phyloP scores from a whole-genome alignment of 1,140 invertebrate species.

The Chionoecetes opilio region DNA sequence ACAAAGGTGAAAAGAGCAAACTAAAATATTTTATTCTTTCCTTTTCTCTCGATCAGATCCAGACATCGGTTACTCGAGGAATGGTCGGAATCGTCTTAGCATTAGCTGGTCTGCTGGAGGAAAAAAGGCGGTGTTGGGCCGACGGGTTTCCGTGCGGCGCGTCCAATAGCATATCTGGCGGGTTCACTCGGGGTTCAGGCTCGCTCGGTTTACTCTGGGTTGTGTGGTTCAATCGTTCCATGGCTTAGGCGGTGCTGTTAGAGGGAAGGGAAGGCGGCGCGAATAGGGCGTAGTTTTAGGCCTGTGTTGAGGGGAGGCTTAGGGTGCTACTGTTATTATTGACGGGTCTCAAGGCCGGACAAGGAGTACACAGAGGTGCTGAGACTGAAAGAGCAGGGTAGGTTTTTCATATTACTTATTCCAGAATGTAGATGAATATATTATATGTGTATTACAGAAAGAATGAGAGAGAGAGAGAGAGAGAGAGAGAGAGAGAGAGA shows the following conservation, averaged over 20 bases:
- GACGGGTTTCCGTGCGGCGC: neutral
- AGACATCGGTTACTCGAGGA: constrained; percentile 24
- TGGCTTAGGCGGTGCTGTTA: neutral
- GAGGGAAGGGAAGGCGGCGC: neutral
- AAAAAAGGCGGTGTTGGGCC: constrained; percentile 1
- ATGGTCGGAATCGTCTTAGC: constrained; percentile 16
- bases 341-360: too few relatives aligned
- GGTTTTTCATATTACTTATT: too few relatives aligned
- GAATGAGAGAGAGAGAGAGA: too few relatives aligned
- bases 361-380: too few relatives aligned
- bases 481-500: too few relatives aligned
- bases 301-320: too few relatives aligned
- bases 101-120: constrained; percentile 17
- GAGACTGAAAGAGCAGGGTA: too few relatives aligned
- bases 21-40: neutral
- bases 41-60: constrained; percentile 27
- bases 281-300: too few relatives aligned
- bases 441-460: too few relatives aligned
- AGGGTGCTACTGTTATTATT: too few relatives aligned
- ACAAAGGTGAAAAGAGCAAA: neutral
- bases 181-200: neutral
- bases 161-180: neutral
- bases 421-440: too few relatives aligned
- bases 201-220: neutral
- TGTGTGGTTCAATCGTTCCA: neutral